Conservation (phyloP, 2,888 invertebrate genomes). For the Empis livida region DNA sequence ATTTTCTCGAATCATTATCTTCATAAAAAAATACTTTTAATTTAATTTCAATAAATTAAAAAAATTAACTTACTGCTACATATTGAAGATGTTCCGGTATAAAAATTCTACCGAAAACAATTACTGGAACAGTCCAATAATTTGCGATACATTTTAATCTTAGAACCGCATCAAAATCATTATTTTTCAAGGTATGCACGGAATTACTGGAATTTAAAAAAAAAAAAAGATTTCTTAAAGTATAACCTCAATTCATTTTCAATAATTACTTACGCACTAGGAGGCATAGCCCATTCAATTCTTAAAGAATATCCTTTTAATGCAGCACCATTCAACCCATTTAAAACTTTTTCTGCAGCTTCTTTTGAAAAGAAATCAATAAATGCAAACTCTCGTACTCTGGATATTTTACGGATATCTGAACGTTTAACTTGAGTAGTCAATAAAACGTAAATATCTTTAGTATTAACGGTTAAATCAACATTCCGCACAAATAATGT, state of each 20-base stretch:
- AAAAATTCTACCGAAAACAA: constrained; percentile 22
- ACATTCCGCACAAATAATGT: constrained; percentile 24
- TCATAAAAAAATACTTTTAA: not conserved
- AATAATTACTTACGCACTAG: constrained; percentile 18
- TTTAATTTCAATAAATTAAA: not conserved
- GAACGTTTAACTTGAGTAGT: constrained; percentile 17
- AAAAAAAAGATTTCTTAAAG: not conserved
- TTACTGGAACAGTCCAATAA: constrained; percentile 21
- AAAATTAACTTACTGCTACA: constrained; percentile 15
- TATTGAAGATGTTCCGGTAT: constrained; percentile 17
- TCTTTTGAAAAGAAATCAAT: constrained; percentile 21
- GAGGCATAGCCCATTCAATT: constrained; percentile 25
- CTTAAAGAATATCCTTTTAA: constrained; percentile 16
- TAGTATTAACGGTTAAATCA: constrained; percentile 20
- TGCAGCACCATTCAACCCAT: constrained; percentile 16
- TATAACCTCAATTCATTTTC: not conserved
- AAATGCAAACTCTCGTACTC: constrained; percentile 22
- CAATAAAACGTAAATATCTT: constrained; percentile 18
- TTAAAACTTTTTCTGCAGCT: constrained; percentile 19
- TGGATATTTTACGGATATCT: constrained; percentile 20
- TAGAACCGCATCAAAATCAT: constrained; percentile 22
- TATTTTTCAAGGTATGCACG: constrained; percentile 19
- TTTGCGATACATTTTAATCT: constrained; percentile 26
- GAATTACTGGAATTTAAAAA: constrained; percentile 17
- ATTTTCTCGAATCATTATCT: constrained; percentile 14